phyloP scores from a whole-genome alignment of 2,888 invertebrate species.

The Watsonalla binaria region DNA sequence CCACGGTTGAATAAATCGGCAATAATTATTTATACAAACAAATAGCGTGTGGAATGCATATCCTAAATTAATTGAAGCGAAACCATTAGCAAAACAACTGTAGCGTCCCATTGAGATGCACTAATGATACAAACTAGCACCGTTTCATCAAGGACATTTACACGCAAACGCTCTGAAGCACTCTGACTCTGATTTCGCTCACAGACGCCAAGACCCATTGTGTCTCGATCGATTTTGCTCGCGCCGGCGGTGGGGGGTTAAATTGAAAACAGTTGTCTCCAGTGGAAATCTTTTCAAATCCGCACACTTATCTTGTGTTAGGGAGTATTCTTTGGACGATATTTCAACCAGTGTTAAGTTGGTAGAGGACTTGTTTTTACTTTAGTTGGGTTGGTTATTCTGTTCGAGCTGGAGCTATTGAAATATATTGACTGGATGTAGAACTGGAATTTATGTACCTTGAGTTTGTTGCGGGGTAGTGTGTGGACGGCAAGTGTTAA shows the following conservation, averaged over 20 bases:
- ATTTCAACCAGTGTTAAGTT: neutral
- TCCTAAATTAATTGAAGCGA: too few relatives aligned
- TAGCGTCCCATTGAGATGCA: neutral
- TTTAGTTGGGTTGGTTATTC: neutral
- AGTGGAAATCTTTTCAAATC: neutral
- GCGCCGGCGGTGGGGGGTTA: neutral
- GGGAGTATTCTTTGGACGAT: neutral
- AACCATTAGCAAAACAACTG: too few relatives aligned
- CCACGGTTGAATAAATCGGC: too few relatives aligned
- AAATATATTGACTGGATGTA: too few relatives aligned
- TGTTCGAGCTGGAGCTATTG: too few relatives aligned
- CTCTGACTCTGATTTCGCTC: neutral
- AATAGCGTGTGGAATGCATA: too few relatives aligned
- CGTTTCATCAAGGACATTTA: neutral
- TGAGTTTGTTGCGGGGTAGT: too few relatives aligned
- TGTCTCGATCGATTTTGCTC: neutral
- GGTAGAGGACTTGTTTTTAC: neutral
- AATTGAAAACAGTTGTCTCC: conserved; percentile 1
- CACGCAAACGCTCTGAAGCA: neutral
- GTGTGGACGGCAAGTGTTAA: too few relatives aligned
- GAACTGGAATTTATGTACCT: too few relatives aligned
- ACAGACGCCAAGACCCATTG: neutral
- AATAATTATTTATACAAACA: too few relatives aligned
- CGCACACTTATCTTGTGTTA: neutral
- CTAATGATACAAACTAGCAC: neutral